phyloP scores from a whole-genome alignment of 1,140 invertebrate species.

The Penaeus japonicus region DNA sequence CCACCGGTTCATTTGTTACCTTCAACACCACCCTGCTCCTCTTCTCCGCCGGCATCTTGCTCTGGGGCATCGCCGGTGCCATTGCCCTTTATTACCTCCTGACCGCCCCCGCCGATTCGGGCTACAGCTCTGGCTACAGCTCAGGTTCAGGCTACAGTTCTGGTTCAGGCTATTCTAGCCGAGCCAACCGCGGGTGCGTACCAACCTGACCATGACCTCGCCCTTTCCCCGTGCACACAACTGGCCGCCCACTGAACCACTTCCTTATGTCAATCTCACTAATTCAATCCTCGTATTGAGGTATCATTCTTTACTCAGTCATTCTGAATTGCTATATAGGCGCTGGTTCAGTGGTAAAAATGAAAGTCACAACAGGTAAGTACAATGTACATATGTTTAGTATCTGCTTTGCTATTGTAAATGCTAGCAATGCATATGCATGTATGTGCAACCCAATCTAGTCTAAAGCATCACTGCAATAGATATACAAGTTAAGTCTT shows the following conservation, averaged over 20 bases:
- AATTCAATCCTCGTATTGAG: background rate
- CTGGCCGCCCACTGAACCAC: slow-evolving; percentile 52
- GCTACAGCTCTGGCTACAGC: slow-evolving; percentile 52
- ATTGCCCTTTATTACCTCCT: slow-evolving; percentile 59
- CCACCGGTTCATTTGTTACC: slow-evolving; percentile 58
- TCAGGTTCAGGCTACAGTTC: slow-evolving; percentile 45
- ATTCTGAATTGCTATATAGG: background rate
- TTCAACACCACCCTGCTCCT: slow-evolving; percentile 59
- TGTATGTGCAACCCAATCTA: background rate
- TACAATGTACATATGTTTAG: background rate
- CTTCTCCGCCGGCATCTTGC: slow-evolving; percentile 59
- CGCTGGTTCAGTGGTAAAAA: slow-evolving; percentile 47
- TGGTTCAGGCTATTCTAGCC: slow-evolving; percentile 36
- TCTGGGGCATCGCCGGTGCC: slow-evolving; percentile 59
- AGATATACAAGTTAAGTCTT: too few relatives aligned
- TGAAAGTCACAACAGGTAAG: slow-evolving; percentile 26
- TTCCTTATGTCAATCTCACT: background rate
- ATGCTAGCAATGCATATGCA: background rate
- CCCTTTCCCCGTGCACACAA: slow-evolving; percentile 46
- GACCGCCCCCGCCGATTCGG: slow-evolving; percentile 55
- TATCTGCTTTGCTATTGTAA: background rate
- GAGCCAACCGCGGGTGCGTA: slow-evolving; percentile 51
- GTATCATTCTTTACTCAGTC: too few relatives aligned
- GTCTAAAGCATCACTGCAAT: too few relatives aligned
- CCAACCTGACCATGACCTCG: slow-evolving; percentile 47